phyloP scores from a whole-genome alignment of 2,113 vertebrate genomes.

The Callaeas wilsoni region DNA sequence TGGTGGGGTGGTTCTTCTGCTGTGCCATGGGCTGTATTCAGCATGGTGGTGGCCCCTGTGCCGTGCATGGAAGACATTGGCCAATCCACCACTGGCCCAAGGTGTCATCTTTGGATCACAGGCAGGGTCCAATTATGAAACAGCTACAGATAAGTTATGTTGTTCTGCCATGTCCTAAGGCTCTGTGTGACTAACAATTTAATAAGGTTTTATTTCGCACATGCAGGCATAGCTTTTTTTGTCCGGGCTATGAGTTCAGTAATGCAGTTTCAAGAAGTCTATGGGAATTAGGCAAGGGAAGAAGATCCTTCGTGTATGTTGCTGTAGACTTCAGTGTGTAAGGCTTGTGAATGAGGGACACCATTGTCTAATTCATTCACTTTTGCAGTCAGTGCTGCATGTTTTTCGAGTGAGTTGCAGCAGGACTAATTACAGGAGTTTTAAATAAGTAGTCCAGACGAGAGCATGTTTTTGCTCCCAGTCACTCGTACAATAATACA shows the following conservation, averaged over 20 bases:
- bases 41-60: not conserved
- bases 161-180: not conserved
- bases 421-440: not conserved
- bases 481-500: not conserved
- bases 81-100: not conserved
- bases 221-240: not conserved
- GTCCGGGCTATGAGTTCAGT: not conserved
- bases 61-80: not conserved
- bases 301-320: not conserved
- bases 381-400: not conserved
- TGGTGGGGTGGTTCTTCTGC: not conserved
- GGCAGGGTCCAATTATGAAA: not conserved
- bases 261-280: not conserved
- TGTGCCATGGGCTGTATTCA: rapidly evolving
- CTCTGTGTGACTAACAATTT: not conserved
- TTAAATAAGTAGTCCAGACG: not conserved
- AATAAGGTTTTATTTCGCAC: not conserved
- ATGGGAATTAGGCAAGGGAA: not conserved
- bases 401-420: not conserved
- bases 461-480: not conserved
- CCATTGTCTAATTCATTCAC: not conserved
- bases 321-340: not conserved
- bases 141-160: not conserved
- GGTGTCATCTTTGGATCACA: not conserved
- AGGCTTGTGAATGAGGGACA: not conserved